These are phyloP conservation scores for Cybosia mesomella DNA, from an alignment of 2,888 invertebrate species.

Conservation along the genomic window DNA sequence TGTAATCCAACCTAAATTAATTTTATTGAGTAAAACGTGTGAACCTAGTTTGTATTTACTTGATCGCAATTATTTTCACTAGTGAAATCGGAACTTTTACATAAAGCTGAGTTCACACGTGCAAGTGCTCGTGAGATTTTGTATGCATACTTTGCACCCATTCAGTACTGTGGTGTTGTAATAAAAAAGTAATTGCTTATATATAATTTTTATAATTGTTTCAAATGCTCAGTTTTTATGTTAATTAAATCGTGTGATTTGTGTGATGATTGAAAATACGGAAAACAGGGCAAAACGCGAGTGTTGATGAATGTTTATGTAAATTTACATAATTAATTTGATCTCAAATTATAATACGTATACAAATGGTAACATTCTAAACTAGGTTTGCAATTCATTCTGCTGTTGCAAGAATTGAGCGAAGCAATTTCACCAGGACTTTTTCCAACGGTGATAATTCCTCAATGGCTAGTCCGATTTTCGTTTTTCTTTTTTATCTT, in stretches of 20 bases:
- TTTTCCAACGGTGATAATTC: too few relatives aligned
- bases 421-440: too few relatives aligned
- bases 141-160: too few relatives aligned
- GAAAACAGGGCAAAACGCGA: conserved; percentile 42
- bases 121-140: background rate
- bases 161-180: too few relatives aligned
- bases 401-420: too few relatives aligned
- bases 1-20: background rate
- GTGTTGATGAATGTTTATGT: conserved; percentile 22
- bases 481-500: too few relatives aligned
- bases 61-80: too few relatives aligned
- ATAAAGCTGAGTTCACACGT: background rate
- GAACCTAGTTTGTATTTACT: background rate
- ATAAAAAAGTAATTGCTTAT: too few relatives aligned
- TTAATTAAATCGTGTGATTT: background rate
- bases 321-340: conserved; percentile 29
- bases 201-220: background rate
- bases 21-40: background rate
- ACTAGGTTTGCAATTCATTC: too few relatives aligned
- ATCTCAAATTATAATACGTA: conserved; percentile 30
- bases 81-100: background rate
- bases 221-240: background rate
- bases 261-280: conserved; percentile 27
- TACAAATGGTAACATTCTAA: conserved; percentile 33
- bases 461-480: too few relatives aligned